A percentile compares a stretch with the other conserved stretches of the same genome.
Conservation (phyloP, 30 jellyfish, hydroid and myxozoan genomes). For the Aurelia sp. region DNA sequence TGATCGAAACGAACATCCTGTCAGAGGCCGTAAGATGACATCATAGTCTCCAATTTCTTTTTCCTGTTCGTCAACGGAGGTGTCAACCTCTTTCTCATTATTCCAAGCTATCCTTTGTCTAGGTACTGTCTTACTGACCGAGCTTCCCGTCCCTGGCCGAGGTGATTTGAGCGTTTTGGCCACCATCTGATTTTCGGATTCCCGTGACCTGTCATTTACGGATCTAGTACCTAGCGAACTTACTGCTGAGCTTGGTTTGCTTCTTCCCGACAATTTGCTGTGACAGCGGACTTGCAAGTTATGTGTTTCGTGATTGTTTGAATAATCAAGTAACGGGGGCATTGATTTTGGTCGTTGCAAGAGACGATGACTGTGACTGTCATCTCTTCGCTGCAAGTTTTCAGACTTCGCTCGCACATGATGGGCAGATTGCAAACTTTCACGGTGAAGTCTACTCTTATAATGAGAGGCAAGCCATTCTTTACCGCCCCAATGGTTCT, state of each 20-base stretch:
- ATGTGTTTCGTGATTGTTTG: background rate
- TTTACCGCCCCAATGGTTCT: slow-evolving; percentile 41
- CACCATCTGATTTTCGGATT: background rate
- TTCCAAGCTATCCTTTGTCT: background rate
- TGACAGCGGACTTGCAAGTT: background rate
- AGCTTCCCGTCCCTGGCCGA: background rate
- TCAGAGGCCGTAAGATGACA: slow-evolving; percentile 27
- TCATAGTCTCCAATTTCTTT: slow-evolving; percentile 34
- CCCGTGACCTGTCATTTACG: background rate
- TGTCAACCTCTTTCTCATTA: background rate
- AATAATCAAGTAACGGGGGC: slow-evolving; percentile 25
- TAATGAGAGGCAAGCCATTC: slow-evolving; percentile 49
- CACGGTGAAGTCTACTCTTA: slow-evolving; percentile 16
- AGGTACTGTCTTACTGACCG: background rate
- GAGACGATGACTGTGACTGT: background rate
- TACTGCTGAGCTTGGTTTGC: slow-evolving; percentile 4
- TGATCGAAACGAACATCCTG: slow-evolving; percentile 28
- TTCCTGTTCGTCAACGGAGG: background rate
- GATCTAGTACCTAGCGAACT: background rate
- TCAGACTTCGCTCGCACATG: slow-evolving; percentile 29
- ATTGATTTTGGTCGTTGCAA: slow-evolving; percentile 40
- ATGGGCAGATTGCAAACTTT: slow-evolving; percentile 17
- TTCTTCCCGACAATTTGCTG: background rate
- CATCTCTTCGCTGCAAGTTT: background rate
- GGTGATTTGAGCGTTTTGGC: background rate